Base-by-base conservation (phyloP, 1,140 invertebrate genomes). In the Himalopsyche phryganea region DNA sequence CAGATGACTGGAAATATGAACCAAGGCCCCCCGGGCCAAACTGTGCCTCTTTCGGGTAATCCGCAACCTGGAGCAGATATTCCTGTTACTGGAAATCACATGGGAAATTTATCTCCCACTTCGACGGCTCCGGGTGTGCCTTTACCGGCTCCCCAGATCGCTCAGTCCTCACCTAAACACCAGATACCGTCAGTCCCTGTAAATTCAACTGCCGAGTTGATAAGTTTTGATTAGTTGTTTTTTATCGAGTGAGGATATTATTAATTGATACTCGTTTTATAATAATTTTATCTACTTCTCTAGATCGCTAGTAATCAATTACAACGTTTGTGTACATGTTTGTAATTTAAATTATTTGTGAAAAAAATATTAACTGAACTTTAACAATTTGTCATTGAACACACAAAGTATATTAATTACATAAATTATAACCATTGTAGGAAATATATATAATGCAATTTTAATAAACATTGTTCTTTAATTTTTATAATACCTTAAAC, bases 151-250 rank as follows among this genome's bases (percentile, higher is more conserved):
- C 45, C 23, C 1, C 42, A 50, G 35, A 58, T 14, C 6, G 65
- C 68, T 13, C 69, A 70, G 45, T 68, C 69, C 41, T 71, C 71
- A 18, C 77, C 76, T 35, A 69, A 77, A 60, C 73, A 71, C 42
- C 72, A 69, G 46, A 54, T 41, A 15, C 55, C 60, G 1, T 71
- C 71, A 50, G 69, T 71, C 1, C 67, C 69, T 51, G 77, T 83
- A 58, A 80, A 81, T 19, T 79, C 80, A 64, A 86, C 84, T 4
- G 85, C 83, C 45, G 85, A 88, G 70, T 72, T 88, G 1, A 88
- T 88, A 47, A 85, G 82, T 68, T 88, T 88, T 69, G 85, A 88
- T 74, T 88, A 77, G 36, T 28, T 9, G 23, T 9, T 28, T 28
- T 28, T 28, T 28, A 28, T 5, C 23, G 23, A n/a, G n/a, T 9